phyloP scores from a whole-genome alignment of 2,113 vertebrate genomes.

The Tauraco erythrolophus region DNA sequence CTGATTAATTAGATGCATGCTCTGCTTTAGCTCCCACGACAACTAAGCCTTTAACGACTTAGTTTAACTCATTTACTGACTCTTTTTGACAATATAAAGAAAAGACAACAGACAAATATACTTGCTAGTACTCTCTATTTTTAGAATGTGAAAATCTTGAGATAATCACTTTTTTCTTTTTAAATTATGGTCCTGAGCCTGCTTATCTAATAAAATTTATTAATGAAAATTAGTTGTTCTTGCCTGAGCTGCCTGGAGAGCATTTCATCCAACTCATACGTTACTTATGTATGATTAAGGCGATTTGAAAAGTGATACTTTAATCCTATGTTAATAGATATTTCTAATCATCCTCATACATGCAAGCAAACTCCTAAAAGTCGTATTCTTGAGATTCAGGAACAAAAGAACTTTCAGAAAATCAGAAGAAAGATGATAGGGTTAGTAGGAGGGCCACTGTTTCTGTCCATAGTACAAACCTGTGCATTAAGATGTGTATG shows the following conservation, averaged over 20 bases:
- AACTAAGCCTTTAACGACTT: not conserved
- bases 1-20: slow-evolving; percentile 54
- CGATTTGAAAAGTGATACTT: not conserved
- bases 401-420: slow-evolving; percentile 48
- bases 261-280: not conserved
- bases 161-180: not conserved
- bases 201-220: not conserved
- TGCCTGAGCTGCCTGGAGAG: not conserved
- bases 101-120: not conserved
- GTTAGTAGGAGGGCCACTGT: not conserved
- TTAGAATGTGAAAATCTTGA: not conserved
- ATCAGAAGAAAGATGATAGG: not conserved
- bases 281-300: not conserved
- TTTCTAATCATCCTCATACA: not conserved
- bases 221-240: not conserved
- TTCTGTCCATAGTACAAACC: not conserved
- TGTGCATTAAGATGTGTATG: not conserved
- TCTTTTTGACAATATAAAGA: not conserved
- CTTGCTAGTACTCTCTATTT: not conserved
- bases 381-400: not conserved
- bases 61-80: not conserved
- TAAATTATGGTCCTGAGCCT: not conserved
- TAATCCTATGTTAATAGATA: not conserved
- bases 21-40: not conserved
- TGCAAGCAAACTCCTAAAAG: not conserved